These are phyloP conservation scores for Narcine bancroftii DNA, from an alignment of 2,113 vertebrate species.

Conservation along the genomic window DNA sequence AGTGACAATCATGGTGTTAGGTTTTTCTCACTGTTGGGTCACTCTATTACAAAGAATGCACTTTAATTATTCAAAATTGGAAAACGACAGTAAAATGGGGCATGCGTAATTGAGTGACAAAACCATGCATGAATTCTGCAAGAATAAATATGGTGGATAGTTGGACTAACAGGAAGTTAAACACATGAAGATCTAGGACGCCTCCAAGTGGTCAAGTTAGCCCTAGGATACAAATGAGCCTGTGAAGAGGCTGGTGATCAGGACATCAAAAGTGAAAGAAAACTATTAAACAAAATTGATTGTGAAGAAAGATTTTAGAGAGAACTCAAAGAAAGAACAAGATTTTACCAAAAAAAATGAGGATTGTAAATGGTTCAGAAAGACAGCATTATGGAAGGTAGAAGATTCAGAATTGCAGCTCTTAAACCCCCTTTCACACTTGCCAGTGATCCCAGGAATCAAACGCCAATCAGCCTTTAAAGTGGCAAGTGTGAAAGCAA, in stretches of 20 bases:
- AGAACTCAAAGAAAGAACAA: background rate
- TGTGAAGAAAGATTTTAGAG: background rate
- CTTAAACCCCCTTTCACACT: too few species aligned
- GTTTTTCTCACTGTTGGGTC: background rate
- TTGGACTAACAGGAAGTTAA: background rate
- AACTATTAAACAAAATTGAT: background rate
- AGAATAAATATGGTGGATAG: background rate
- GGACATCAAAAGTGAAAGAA: background rate
- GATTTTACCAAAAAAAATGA: background rate
- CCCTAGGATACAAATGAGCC: background rate
- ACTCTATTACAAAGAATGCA: background rate
- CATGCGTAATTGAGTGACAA: background rate
- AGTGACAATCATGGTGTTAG: background rate
- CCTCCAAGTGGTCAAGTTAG: background rate
- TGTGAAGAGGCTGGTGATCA: background rate
- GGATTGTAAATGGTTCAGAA: background rate
- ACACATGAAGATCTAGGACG: background rate
- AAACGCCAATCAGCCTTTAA: too few species aligned
- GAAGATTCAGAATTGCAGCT: background rate
- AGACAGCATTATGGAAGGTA: background rate
- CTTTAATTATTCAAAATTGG: background rate
- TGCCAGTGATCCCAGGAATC: too few species aligned
- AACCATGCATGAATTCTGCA: background rate
- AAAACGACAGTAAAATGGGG: background rate
- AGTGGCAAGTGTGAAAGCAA: too few species aligned